These are phyloP conservation scores for Micronycteris hirsuta DNA, from an alignment of 2,113 vertebrate genomes.

Conservation along the genomic window DNA sequence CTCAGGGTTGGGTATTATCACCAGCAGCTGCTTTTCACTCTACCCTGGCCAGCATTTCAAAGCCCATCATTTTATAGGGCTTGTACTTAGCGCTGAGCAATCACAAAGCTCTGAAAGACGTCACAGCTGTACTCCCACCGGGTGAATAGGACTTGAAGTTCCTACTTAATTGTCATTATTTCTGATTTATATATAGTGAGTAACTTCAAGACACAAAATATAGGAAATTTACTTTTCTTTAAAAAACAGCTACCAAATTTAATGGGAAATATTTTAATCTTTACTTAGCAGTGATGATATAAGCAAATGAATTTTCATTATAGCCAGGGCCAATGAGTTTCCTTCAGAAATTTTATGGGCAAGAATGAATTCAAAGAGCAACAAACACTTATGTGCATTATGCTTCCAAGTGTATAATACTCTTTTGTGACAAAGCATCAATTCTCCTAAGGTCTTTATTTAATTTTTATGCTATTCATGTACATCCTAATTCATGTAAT, in stretches of 20 bases:
- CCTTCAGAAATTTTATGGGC: neutral
- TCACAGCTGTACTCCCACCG: conserved; percentile 84
- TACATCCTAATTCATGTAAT: neutral
- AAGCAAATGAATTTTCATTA: neutral
- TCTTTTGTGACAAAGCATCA: neutral
- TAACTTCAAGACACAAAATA: conserved; percentile 41
- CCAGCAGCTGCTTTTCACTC: conserved; percentile 70
- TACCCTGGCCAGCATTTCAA: conserved; percentile 76
- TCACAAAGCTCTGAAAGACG: conserved; percentile 87
- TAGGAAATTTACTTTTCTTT: conserved; percentile 50
- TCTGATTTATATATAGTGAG: conserved; percentile 72
- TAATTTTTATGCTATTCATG: neutral
- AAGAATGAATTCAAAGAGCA: neutral
- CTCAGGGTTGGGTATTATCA: neutral
- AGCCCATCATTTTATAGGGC: conserved; percentile 88
- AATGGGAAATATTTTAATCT: conserved; percentile 20
- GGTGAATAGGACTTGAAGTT: conserved; percentile 75
- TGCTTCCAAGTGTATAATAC: neutral
- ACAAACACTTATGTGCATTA: neutral
- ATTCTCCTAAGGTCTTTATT: neutral
- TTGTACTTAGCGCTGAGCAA: conserved; percentile 76
- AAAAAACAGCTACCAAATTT: neutral
- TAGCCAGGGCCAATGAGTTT: neutral
- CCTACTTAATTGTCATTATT: conserved; percentile 75
- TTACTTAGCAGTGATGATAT: conserved; percentile 25